Evolutionary conservation across 2,888 invertebrate species (phyloP).

Genomic region (Cremastinae sp.): DNA sequence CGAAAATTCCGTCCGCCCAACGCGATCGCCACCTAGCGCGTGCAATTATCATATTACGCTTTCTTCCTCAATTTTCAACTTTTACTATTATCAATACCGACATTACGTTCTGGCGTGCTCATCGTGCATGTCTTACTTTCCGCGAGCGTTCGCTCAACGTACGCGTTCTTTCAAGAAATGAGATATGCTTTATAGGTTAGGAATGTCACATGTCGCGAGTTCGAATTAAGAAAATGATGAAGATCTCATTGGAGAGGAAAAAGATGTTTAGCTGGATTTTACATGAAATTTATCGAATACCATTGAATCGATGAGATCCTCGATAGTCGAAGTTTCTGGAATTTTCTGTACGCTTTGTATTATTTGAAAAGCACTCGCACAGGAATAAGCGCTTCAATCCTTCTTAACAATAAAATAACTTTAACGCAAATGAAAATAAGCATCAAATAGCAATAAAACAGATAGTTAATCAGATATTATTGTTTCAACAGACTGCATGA

Average conservation of each 20-base stretch:
- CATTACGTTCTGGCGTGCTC: not conserved
- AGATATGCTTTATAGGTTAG: conserved; percentile 64
- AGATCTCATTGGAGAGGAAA: conserved; percentile 7
- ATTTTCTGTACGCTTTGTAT: too few species aligned
- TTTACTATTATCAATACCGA: conserved; percentile 4
- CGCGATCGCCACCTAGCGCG: conserved; percentile 34
- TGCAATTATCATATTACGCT: conserved; percentile 23
- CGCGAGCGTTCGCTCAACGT: not conserved
- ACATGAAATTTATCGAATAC: too few species aligned
- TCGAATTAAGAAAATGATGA: conserved; percentile 17
- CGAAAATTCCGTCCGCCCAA: conserved; percentile 58
- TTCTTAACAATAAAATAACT: too few species aligned
- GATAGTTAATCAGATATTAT: not conserved
- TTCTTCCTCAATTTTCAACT: conserved; percentile 12
- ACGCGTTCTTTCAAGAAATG: not conserved
- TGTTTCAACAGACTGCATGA: conserved; percentile 90
- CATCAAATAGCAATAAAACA: too few species aligned
- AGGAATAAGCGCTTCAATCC: too few species aligned
- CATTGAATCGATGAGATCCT: too few species aligned
- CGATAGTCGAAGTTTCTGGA: not conserved
- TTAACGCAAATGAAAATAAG: too few species aligned
- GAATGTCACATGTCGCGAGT: conserved; percentile 68
- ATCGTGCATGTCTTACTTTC: not conserved
- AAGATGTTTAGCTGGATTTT: too few species aligned
- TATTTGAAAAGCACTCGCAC: too few species aligned